Evolutionary conservation across 2,113 vertebrate species (phyloP).

Genomic region (Tretioscincus oriximinensis): DNA sequence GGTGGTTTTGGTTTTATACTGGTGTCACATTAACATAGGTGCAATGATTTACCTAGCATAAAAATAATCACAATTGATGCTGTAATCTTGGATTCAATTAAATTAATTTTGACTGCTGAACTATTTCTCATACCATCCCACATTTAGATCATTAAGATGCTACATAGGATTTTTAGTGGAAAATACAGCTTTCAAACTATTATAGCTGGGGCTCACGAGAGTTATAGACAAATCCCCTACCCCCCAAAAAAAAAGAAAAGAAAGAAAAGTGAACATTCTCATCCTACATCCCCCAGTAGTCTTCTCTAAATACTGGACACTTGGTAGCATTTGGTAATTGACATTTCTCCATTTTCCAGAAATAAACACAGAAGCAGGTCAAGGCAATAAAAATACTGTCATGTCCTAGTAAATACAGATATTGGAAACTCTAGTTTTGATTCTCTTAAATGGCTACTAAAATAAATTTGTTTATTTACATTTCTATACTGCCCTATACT

Average conservation of each 20-base stretch:
- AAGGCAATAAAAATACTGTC: no score
- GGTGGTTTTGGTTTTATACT: slow-evolving; percentile 28
- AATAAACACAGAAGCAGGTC: no score
- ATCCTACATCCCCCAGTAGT: no score
- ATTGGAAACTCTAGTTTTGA: neutral
- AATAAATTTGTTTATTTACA: no score
- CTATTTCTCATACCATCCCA: neutral
- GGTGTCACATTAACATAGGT: neutral
- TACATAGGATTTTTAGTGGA: neutral
- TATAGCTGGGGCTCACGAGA: neutral
- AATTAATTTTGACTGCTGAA: neutral
- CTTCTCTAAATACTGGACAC: no score
- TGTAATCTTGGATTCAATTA: neutral
- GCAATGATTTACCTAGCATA: slow-evolving; percentile 4
- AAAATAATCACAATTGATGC: neutral
- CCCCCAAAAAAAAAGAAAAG: no score
- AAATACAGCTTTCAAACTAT: neutral
- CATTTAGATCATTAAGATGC: neutral
- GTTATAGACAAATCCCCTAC: no score
- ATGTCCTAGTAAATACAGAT: no score
- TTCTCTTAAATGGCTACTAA: neutral
- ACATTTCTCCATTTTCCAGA: no score
- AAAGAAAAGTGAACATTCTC: no score
- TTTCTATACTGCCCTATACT: no score
- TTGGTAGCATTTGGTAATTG: no score